A percentile compares a stretch with the other conserved stretches of the same genome.
These are phyloP conservation scores for Gorsachius magnificus DNA, from an alignment of 2,797 vertebrate genomes.

Conservation along the genomic window DNA sequence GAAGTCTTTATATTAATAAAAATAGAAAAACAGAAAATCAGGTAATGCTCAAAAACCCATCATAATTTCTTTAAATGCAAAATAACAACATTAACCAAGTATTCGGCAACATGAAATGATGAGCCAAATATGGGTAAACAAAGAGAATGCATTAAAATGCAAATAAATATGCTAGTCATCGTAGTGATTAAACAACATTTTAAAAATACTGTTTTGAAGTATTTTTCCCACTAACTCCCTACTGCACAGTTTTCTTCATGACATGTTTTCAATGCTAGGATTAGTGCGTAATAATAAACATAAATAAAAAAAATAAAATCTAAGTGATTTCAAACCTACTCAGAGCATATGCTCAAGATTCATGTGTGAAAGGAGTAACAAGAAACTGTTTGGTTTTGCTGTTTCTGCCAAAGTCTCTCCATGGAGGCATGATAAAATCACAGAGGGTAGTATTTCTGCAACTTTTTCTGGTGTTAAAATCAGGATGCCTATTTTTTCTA, in stretches of 20 bases:
- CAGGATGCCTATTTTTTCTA: not conserved
- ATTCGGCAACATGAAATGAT: not conserved
- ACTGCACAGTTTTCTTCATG: not conserved
- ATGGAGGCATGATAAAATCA: not conserved
- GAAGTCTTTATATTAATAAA: not conserved
- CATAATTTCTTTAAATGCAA: not conserved
- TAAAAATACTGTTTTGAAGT: not conserved
- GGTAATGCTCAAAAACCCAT: not conserved
- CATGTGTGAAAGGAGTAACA: not conserved
- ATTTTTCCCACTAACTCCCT: not conserved
- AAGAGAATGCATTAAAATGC: not conserved
- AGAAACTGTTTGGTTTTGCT: not conserved
- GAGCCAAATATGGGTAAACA: not conserved
- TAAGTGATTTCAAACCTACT: conserved; percentile 1
- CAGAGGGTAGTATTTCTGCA: not conserved
- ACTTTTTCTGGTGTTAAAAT: not conserved
- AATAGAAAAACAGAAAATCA: not conserved
- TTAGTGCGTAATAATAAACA: not conserved
- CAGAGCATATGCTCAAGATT: not conserved
- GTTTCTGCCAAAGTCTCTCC: not conserved
- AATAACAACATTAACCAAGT: not conserved
- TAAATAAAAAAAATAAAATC: not conserved
- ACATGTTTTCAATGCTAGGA: not conserved
- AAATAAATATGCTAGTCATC: not conserved
- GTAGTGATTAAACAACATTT: not conserved